Conservation (phyloP, 1,140 invertebrate genomes). For the Drosophila pachea region DNA sequence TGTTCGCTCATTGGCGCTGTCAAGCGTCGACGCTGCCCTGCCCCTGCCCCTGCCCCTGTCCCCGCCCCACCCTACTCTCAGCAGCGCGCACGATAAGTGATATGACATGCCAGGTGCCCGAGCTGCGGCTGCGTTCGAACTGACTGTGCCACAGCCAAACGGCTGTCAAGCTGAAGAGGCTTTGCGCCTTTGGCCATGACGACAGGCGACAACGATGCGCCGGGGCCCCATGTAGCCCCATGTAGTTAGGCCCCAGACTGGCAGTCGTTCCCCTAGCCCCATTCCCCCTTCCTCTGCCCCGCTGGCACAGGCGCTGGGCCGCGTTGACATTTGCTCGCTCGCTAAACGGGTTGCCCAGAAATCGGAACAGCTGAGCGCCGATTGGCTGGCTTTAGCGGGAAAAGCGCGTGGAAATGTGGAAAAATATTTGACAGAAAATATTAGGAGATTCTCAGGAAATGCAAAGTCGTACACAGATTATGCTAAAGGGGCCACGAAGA, state of each 20-base stretch:
- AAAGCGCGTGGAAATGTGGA: too few species aligned
- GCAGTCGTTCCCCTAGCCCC: background rate
- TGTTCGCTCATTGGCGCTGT: slow-evolving; percentile 78
- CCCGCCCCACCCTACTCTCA: background rate
- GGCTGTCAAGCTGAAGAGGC: slow-evolving; percentile 60
- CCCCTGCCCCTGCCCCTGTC: slow-evolving; percentile 24
- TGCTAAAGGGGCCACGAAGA: too few species aligned
- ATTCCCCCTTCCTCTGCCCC: slow-evolving; percentile 10
- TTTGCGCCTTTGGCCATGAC: slow-evolving; percentile 63
- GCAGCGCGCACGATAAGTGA: slow-evolving; percentile 54
- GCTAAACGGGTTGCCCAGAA: slow-evolving; percentile 51
- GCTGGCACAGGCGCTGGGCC: background rate
- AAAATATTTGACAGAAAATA: too few species aligned
- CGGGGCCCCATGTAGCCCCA: slow-evolving; percentile 64
- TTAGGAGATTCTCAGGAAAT: too few species aligned
- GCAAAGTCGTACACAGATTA: too few species aligned
- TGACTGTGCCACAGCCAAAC: slow-evolving; percentile 33
- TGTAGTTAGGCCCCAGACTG: slow-evolving; percentile 33
- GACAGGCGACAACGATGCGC: slow-evolving; percentile 59
- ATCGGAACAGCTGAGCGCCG: slow-evolving; percentile 20
- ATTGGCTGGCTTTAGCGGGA: slow-evolving; percentile 47
- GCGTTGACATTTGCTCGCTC: slow-evolving; percentile 46
- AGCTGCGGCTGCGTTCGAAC: slow-evolving; percentile 35
- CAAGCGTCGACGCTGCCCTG: slow-evolving; percentile 47
- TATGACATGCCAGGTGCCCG: slow-evolving; percentile 76